Conservation (phyloP, 2,113 vertebrate species). For the Anguilla japonica region DNA sequence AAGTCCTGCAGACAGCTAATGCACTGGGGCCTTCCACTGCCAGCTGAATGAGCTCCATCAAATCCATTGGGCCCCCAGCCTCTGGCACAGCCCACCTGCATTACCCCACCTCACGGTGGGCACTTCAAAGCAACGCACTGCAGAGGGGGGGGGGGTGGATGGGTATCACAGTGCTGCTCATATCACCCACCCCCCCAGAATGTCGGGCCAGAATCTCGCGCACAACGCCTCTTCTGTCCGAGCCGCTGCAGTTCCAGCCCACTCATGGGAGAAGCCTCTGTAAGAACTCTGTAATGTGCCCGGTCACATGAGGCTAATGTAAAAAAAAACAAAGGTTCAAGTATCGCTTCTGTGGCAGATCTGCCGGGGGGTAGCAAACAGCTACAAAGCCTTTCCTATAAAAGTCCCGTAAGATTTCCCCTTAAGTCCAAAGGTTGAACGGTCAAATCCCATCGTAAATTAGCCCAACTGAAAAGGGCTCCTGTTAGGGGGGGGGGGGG, state of each 20-base stretch:
- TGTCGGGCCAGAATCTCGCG: conserved; percentile 41
- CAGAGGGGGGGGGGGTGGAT: not conserved
- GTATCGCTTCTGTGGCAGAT: not conserved
- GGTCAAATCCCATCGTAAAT: not conserved
- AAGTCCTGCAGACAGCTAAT: not conserved
- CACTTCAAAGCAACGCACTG: not conserved
- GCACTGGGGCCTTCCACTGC: not conserved
- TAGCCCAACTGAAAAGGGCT: not conserved
- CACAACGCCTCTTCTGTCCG: conserved; percentile 31
- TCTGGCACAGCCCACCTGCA: not conserved
- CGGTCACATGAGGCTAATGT: conserved; percentile 49
- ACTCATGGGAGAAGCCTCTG: conserved; percentile 17
- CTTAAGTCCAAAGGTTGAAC: conserved; percentile 1
- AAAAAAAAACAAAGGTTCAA: conserved; percentile 43
- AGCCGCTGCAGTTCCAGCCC: conserved; percentile 33
- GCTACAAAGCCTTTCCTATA: not conserved
- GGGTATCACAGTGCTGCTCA: not conserved
- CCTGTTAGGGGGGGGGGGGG: not conserved
- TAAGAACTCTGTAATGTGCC: conserved; percentile 37
- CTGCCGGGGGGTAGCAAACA: not conserved
- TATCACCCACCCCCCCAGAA: conserved; percentile 15
- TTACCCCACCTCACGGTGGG: not conserved
- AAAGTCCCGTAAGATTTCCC: not conserved
- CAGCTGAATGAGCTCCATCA: not conserved
- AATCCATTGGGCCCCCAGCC: not conserved